These are phyloP conservation scores for Esox masquinongy DNA, from an alignment of 2,797 vertebrate genomes.

Conservation along the genomic window DNA sequence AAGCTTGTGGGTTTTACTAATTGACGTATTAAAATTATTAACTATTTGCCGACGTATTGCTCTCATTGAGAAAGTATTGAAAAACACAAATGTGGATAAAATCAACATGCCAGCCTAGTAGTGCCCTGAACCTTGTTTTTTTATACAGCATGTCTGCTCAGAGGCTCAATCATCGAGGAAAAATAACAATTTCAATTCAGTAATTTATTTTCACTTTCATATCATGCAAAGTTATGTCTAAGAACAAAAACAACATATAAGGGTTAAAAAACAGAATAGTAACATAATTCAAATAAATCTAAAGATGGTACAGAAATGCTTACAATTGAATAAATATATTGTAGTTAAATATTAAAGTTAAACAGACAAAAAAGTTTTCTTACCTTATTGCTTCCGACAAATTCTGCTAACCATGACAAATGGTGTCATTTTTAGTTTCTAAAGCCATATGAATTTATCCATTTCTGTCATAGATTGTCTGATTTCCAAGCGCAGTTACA, in stretches of 20 bases:
- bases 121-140: too few relatives aligned
- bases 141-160: too few relatives aligned
- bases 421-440: neutral
- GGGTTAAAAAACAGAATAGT: neutral
- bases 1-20: neutral
- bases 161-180: neutral
- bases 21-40: too few relatives aligned
- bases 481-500: neutral
- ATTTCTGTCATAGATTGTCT: neutral
- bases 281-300: neutral
- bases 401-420: neutral
- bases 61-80: neutral
- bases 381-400: conserved; percentile 2
- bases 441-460: neutral
- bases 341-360: neutral
- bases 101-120: too few relatives aligned
- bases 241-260: neutral
- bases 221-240: neutral
- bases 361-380: neutral
- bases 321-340: neutral
- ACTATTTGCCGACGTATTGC: too few relatives aligned
- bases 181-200: neutral
- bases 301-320: neutral
- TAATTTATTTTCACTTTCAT: neutral
- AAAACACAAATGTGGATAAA: neutral